Base-by-base conservation (phyloP, 2,888 invertebrate species). In the Vannuccia rotundouncinata region DNA sequence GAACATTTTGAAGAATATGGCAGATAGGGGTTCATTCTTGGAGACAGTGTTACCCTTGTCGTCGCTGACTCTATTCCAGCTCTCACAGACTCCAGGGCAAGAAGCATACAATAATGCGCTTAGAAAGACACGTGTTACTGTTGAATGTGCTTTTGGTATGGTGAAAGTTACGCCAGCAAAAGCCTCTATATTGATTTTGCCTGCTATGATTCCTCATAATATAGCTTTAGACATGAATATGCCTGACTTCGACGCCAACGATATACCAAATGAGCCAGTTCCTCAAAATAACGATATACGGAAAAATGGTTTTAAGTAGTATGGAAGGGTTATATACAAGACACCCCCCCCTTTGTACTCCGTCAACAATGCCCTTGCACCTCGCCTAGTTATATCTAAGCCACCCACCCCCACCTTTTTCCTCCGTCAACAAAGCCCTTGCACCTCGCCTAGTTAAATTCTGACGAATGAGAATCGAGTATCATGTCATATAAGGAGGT, bases 21-120 rank as follows among this genome's bases (percentile, higher is more conserved):
- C n/a, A 80, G 82, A 17, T 28, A 74, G 13, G 81, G 29, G 10
- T 22, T 82, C 10, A 78, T 81, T 29, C 74, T 78, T 0, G 82
- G 82, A 17, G 82, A 82, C 29, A 82, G 81, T 82, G 82, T 81
- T n/a, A n/a, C n/a, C n/a, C n/a, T n/a, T n/a, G n/a, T n/a, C n/a
- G n/a, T n/a, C n/a, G n/a, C n/a, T 30, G 82, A 82, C 78, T 27
- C 45, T 17, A 45, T 45, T 45, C 45, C 81, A 78, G 17, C 74
- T 10, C 27, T 73, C 74, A 73, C 74, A 73, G 27, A n/a, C 74
- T 22, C 74, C 74, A 73, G 74, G 22, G 27, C 74, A 73, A 73
- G 74, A 73, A 27, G 74, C 74, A 27, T 73, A 73, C 74, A 73
- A 73, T 73, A 73, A 73, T 73, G 74, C 74, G 27, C 74, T 73